Evolutionary conservation across 2,888 invertebrate species (phyloP).

Genomic region (Druceiella hillmani): DNA sequence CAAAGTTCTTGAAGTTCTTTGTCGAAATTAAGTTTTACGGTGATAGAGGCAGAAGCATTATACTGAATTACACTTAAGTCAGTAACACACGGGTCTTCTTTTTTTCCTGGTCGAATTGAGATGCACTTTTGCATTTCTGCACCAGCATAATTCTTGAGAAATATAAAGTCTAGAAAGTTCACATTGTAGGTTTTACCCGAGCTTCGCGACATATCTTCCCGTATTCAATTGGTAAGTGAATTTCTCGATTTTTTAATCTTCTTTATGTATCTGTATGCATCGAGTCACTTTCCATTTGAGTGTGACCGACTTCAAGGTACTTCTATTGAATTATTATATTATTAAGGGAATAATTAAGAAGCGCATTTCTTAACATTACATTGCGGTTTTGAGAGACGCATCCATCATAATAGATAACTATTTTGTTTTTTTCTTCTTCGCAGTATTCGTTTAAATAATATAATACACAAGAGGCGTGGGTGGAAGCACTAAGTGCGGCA

Average conservation of each 20-base stretch:
- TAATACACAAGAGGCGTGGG: slow-evolving; percentile 21
- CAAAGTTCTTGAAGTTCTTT: too few species aligned
- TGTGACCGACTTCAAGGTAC: slow-evolving; percentile 29
- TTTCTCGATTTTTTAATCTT: slow-evolving; percentile 25
- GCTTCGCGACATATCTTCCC: slow-evolving; percentile 19
- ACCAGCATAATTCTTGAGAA: too few species aligned
- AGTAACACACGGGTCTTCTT: too few species aligned
- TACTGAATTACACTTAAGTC: too few species aligned
- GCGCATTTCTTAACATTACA: slow-evolving; percentile 16
- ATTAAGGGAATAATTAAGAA: slow-evolving; percentile 17
- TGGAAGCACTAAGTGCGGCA: slow-evolving; percentile 18
- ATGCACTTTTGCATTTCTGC: too few species aligned
- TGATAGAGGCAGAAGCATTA: too few species aligned
- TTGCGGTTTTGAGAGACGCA: slow-evolving; percentile 24
- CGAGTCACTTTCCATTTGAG: slow-evolving; percentile 31
- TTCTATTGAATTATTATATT: slow-evolving; percentile 25
- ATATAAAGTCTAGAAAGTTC: slow-evolving; percentile 9
- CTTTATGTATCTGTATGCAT: slow-evolving; percentile 29
- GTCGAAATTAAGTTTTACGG: too few species aligned
- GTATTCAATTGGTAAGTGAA: slow-evolving; percentile 27
- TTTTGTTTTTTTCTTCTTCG: too few species aligned
- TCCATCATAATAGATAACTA: slow-evolving; percentile 18
- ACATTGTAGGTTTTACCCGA: slow-evolving; percentile 16
- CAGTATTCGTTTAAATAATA: slow-evolving; percentile 20
- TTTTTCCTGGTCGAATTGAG: too few species aligned